A percentile compares a stretch with the other conserved stretches of the same genome.
Evolutionary conservation across 1,140 invertebrate genomes (phyloP).

Genomic region (Drosophila virilis): DNA sequence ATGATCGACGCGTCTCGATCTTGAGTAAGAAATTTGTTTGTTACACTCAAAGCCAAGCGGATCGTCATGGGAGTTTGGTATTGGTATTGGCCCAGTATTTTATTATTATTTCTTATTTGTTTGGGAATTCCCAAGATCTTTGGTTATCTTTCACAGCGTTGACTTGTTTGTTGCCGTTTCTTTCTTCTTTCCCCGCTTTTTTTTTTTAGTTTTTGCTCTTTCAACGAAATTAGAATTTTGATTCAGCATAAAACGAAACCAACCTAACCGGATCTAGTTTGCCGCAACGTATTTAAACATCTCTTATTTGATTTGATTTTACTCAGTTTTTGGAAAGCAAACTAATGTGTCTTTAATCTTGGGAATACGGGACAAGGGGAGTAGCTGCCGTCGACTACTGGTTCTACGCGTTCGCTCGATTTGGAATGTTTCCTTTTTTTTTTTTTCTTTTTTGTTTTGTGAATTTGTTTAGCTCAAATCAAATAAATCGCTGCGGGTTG

Average conservation of each 20-base stretch:
- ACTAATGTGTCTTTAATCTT: not conserved
- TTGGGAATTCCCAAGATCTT: conserved; percentile 67
- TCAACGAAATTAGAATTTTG: conserved; percentile 31
- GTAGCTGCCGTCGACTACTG: conserved; percentile 51
- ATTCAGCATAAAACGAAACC: conserved; percentile 49
- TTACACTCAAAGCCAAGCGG: conserved; percentile 47
- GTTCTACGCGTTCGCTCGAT: conserved; percentile 59
- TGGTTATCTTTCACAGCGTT: conserved; percentile 58
- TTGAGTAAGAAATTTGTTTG: conserved; percentile 54
- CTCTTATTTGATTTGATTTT: conserved; percentile 2
- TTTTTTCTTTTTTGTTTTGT: not conserved
- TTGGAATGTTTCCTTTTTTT: conserved; percentile 28
- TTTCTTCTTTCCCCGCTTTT: conserved; percentile 56
- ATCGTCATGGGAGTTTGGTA: conserved; percentile 67
- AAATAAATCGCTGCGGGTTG: conserved; percentile 33
- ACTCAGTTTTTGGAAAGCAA: conserved; percentile 10
- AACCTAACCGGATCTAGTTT: conserved; percentile 76
- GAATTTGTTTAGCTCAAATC: conserved; percentile 37
- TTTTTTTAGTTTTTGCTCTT: conserved; percentile 4
- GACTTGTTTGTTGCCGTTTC: conserved; percentile 48
- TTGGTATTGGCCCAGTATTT: conserved; percentile 71
- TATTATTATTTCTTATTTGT: conserved; percentile 4
- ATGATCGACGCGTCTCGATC: conserved; percentile 65
- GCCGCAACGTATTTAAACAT: conserved; percentile 37
- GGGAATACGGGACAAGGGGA: not conserved